Conservation (phyloP, 2,797 vertebrate species). For the Manis pentadactyla region DNA sequence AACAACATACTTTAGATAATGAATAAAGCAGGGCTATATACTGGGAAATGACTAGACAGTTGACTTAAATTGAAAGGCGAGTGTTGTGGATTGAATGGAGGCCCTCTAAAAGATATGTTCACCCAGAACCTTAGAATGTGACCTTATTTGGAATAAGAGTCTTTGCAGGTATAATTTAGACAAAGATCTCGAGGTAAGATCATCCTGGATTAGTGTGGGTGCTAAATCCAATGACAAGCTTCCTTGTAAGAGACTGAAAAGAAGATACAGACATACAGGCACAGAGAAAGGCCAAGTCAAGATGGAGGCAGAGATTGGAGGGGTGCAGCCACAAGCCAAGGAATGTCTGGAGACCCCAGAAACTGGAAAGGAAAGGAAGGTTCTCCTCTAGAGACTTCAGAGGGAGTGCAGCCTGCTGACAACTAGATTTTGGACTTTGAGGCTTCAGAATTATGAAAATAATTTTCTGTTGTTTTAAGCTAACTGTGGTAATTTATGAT, state of each 20-base stretch:
- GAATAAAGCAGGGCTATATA: background rate
- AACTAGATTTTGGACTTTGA: background rate
- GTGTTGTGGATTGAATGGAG: background rate
- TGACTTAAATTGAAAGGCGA: background rate
- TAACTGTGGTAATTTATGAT: background rate
- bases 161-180: background rate
- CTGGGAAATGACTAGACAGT: background rate
- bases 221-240: background rate
- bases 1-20: constrained; percentile 5
- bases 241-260: background rate
- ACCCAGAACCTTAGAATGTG: background rate
- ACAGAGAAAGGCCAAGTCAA: background rate
- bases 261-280: background rate
- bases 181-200: constrained; percentile 7
- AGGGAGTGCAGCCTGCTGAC: background rate
- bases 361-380: background rate
- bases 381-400: background rate
- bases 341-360: background rate
- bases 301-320: background rate
- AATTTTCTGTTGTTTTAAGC: constrained; percentile 3
- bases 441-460: background rate
- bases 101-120: background rate
- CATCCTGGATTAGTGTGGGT: background rate
- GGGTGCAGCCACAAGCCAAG: background rate
- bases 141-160: constrained; percentile 10